Percentiles rank a stretch among this genome's conserved stretches.
Conservation (phyloP, 2,888 invertebrate species). For the Rhorus exstirpatorius region DNA sequence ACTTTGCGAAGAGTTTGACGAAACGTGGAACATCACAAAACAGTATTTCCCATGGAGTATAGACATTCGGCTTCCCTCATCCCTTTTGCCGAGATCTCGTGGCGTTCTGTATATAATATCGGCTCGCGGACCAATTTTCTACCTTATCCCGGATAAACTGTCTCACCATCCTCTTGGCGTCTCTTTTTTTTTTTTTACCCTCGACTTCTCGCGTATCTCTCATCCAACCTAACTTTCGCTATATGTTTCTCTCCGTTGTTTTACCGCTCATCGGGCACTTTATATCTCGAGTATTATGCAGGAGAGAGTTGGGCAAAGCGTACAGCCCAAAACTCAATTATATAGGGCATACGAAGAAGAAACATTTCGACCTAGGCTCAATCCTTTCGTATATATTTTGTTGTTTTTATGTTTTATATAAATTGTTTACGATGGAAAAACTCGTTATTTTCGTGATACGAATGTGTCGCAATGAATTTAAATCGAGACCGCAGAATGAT, state of each 20-base stretch:
- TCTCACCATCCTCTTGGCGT: slow-evolving; percentile 28
- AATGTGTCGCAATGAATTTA: no score
- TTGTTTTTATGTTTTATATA: no score
- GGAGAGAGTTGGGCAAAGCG: no score
- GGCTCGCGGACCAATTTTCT: slow-evolving; percentile 28
- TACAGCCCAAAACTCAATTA: no score
- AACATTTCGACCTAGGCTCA: no score
- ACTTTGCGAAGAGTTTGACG: slow-evolving; percentile 78
- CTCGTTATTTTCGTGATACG: no score
- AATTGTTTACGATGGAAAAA: no score
- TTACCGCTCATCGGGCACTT: slow-evolving; percentile 33
- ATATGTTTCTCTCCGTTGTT: slow-evolving; percentile 26
- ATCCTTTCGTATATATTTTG: no score
- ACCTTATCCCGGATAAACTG: slow-evolving; percentile 34
- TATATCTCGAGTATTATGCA: no score
- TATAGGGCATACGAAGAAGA: no score
- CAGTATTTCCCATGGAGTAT: slow-evolving; percentile 55
- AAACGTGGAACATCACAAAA: slow-evolving; percentile 69
- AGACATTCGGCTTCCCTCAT: slow-evolving; percentile 14
- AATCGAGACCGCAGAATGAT: no score
- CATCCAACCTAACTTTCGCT: slow-evolving; percentile 17
- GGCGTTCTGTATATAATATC: slow-evolving; percentile 32
- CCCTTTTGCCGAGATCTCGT: background rate
- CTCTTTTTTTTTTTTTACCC: slow-evolving; percentile 54
- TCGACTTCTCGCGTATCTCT: slow-evolving; percentile 34